Conservation (phyloP, 2,113 vertebrate genomes). For the Camelus dromedarius region DNA sequence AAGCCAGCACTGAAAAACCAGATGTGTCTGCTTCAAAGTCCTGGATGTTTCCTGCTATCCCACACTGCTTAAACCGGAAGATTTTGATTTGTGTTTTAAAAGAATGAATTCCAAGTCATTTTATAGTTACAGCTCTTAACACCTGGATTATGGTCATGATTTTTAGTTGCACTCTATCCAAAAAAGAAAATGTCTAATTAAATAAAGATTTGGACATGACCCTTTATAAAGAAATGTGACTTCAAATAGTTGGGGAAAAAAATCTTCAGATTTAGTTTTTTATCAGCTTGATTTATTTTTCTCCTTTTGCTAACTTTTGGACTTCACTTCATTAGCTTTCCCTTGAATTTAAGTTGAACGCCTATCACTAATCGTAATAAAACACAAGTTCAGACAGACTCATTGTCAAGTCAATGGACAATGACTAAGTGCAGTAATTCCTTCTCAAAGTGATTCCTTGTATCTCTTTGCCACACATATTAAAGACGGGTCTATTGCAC, state of each 20-base stretch:
- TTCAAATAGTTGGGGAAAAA: slow-evolving; percentile 42
- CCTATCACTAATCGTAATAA: slow-evolving; percentile 28
- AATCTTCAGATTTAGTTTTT: slow-evolving; percentile 26
- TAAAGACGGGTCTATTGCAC: background rate
- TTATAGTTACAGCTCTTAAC: background rate
- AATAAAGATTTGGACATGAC: background rate
- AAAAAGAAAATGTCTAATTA: background rate
- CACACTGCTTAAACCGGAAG: background rate
- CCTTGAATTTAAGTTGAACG: slow-evolving; percentile 29
- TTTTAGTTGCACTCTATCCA: background rate
- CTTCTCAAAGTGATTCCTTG: background rate
- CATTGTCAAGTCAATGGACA: background rate
- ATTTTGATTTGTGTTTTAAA: background rate
- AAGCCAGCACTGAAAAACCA: background rate
- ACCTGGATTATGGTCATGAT: background rate
- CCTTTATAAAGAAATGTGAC: slow-evolving; percentile 45
- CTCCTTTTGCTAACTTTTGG: slow-evolving; percentile 59
- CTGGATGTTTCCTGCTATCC: background rate
- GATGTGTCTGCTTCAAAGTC: background rate
- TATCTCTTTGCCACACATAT: background rate
- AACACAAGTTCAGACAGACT: slow-evolving; percentile 36
- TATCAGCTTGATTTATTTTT: background rate
- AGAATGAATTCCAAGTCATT: slow-evolving; percentile 9
- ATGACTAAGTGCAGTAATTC: background rate
- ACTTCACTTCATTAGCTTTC: slow-evolving; percentile 56